Conservation (phyloP, 2,888 invertebrate genomes). For the Oscheius sp. region DNA sequence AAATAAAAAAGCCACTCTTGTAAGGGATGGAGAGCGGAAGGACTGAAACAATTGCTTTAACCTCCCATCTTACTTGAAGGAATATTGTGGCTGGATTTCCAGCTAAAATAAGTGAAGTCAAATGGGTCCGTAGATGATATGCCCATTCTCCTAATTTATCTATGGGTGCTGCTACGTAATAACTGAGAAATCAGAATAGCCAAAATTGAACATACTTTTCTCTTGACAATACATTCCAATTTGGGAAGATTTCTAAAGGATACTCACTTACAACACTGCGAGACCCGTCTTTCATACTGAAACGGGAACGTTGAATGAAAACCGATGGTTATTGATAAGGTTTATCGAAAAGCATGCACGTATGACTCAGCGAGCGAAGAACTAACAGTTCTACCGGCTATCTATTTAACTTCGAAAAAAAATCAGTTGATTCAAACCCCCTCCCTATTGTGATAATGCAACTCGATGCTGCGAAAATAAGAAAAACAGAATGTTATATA, state of each 20-base stretch:
- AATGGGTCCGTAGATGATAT: slow-evolving; percentile 41
- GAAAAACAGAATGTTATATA: slow-evolving; percentile 35
- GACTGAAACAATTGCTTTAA: slow-evolving; percentile 30
- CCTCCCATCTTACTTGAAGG: slow-evolving; percentile 32
- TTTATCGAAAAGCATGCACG: background rate
- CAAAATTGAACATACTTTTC: slow-evolving; percentile 28
- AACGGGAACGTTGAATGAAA: background rate
- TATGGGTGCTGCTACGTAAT: slow-evolving; percentile 41
- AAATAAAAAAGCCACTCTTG: slow-evolving; percentile 38
- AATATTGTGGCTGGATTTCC: slow-evolving; percentile 47
- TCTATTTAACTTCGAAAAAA: no score
- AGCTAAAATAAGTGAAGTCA: slow-evolving; percentile 45
- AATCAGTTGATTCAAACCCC: background rate
- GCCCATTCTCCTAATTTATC: slow-evolving; percentile 36
- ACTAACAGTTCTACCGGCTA: no score
- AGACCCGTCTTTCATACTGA: slow-evolving; percentile 1
- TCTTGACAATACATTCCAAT: slow-evolving; percentile 39
- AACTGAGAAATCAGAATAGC: slow-evolving; percentile 3
- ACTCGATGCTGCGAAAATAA: background rate
- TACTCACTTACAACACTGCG: slow-evolving; percentile 23
- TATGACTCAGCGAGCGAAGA: slow-evolving; percentile 3
- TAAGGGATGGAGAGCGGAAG: slow-evolving; percentile 25
- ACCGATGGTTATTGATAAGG: slow-evolving; percentile 6
- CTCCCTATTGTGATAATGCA: background rate
- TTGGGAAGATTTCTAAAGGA: slow-evolving; percentile 41